Base-by-base conservation (phyloP, 2,113 vertebrate species). In the Mesembrinibis cayennensis region DNA sequence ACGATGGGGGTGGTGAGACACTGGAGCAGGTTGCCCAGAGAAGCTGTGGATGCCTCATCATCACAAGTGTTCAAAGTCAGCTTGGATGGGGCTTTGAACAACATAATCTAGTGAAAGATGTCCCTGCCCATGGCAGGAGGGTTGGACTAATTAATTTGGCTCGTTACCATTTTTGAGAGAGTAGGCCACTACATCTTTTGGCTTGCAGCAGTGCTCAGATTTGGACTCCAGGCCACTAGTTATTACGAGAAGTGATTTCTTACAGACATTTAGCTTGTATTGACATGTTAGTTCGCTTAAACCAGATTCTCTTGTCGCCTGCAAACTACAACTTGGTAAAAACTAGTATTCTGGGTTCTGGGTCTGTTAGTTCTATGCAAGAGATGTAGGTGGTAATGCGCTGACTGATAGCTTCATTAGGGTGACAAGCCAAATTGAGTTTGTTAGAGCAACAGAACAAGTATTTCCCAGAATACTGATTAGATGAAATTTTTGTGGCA, bases 231-330 rank as follows among this genome's bases (percentile, higher is more conserved):
- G 49, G 44, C 13, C 14, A 27, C 7, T 89, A 30, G 5, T 59
- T 87, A 23, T 34, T 58, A 36, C 32, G 30, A 26, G 10, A 73
- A 87, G 32, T 66, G 70, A 45, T 45, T 81, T 84, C 27, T 82
- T 74, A 30, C 5, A 55, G 47, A 8, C 77, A 45, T 4, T 90
- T 91, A 1, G 3, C 55, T 53, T 87, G 12, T 22, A 20, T 88
- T 74, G 27, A 13, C 2, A 2, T 45, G 4, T 32, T 76, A 5
- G 50, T 90, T 84, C 19, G 79, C 27, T 87, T 71, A 50, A 62
- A n/a, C 10, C 13, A 55, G 13, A 29, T 79, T 70, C 0, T 34
- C 14, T 81, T 93, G 34, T 62, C 0, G 0, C 45, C 19, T 40
- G 22, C 5, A 34, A 66, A 70, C 13, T 74, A 34, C 11, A 50